Base-by-base conservation (phyloP, 2,113 vertebrate species). In the Oriolus oriolus region DNA sequence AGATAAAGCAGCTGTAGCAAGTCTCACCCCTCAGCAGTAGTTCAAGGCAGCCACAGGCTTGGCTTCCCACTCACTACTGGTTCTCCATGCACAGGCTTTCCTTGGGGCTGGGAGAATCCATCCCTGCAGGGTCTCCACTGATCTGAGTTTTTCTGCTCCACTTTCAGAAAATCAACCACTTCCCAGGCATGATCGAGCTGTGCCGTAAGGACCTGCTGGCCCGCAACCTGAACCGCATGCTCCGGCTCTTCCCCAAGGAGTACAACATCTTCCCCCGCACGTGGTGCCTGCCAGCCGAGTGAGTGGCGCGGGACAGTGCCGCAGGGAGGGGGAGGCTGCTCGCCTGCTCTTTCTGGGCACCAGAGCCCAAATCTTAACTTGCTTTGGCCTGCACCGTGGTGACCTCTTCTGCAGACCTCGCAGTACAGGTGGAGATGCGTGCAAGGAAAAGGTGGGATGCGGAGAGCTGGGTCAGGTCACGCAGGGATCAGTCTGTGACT, bases 151-250 rank as follows among this genome's bases (percentile, higher is more conserved):
- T 45, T 90, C 50, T 90, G 92, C 45, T 35, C 56, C 45, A 22
- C 13, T 97, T 98, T 54, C 97, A 98, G 98, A 98, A 98, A 97
- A 98, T 98, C 96, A 98, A 98, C 97, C 98, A 98, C 75, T 98
- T 98, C 56, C 98, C 98, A 4, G 98, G 98, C 94, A 98, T 98
- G 98, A 97, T 94, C 0, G 98, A 98, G 96, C 98, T 98, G 86
- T 98, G 98, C 94, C 97, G 97, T 45, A 98, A 98, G 91, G 98
- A 98, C 75, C 71, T 98, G 81, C 66, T 98, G 96, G 98, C 98
- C 20, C 97, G 97, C 59, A 98, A 98, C 94, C 98, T 98, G 63
- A 98, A 97, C 91, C 97, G 97, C 75, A 98, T 98, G 97, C 97
- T 98, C 63, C 98, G 96, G 13, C 97, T 98, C 84, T 98, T 98